A percentile compares a stretch with the other conserved stretches of the same genome.
phyloP scores from a whole-genome alignment of 2,888 invertebrate species.

The Salticus scenicus region DNA sequence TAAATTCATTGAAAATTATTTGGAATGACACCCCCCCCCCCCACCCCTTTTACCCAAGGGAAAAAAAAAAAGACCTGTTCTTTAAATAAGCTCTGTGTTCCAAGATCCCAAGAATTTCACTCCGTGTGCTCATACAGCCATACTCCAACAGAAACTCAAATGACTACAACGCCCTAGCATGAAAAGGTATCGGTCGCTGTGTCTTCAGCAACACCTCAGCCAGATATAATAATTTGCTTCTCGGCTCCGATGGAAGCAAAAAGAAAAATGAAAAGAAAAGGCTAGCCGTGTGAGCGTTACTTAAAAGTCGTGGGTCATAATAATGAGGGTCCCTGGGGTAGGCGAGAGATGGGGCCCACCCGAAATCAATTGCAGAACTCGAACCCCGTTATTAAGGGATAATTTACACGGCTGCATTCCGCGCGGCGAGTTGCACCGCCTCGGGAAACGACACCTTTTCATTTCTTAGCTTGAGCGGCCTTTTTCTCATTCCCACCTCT shows the following conservation, averaged over 20 bases:
- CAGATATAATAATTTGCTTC: constrained; percentile 40
- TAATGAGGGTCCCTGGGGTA: constrained; percentile 54
- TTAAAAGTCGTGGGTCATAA: constrained; percentile 64
- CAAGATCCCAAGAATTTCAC: no score
- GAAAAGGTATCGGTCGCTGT: background rate
- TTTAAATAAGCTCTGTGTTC: no score
- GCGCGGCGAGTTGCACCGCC: constrained; percentile 55
- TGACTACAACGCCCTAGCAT: background rate
- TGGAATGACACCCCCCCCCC: no score
- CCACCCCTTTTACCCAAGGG: no score
- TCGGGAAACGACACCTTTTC: constrained; percentile 39
- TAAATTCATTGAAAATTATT: no score
- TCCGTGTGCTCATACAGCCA: no score
- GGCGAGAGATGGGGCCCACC: constrained; percentile 55
- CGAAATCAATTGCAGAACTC: constrained; percentile 68
- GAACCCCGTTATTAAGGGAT: constrained; percentile 69
- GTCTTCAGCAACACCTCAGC: background rate
- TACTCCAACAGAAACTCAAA: background rate
- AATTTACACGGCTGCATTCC: constrained; percentile 68
- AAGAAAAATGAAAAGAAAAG: constrained; percentile 4
- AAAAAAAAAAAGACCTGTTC: no score
- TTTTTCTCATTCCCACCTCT: constrained; percentile 21
- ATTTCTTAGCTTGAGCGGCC: background rate
- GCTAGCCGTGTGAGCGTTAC: constrained; percentile 55
- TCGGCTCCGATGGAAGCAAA: background rate